Base-by-base conservation (phyloP, 2,113 vertebrate species). In the Neolamprologus hecqui region DNA sequence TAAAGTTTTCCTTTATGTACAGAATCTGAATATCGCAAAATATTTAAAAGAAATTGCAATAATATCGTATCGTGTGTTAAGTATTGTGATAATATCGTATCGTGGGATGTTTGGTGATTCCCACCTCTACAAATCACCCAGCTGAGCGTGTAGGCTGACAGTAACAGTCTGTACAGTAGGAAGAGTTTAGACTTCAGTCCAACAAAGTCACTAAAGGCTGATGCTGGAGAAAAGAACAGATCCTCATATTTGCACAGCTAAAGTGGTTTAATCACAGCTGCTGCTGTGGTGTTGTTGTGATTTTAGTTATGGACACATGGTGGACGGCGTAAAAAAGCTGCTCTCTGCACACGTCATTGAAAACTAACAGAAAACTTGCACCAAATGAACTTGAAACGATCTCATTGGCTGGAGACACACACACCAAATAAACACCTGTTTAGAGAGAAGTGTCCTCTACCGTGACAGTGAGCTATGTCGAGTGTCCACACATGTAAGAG, bases 311-410 rank as follows among this genome's bases (percentile, higher is more conserved):
- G 7, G 86, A 85, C 28, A 63, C 26, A 57, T 28, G 65, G 57
- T 68, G 82, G 68, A 88, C n/a, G 79, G 86, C 6, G 60, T 82
- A 19, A 81, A 86, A 92, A 60, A 65, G 26, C 82, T 21, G 83
- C 47, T 9, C 88, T 89, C 60, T n/a, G 60, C 31, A 65, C 89
- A 90, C 81, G 92, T 91, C 60, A 90, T 90, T 93, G 82, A 92
- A 63, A 92, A 83, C 68, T 6, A 81, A 90, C 86, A 94, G 31
- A 82, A 84, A 4, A 26, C 26, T 26, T 80, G 68, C 79, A 51
- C 88, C 86, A 81, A 47, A 45, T 42, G 57, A 87, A 77, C 26
- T 88, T 87, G 11, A 88, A 89, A 89, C 73, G 1, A 85, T 90
- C 73, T 89, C 86, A 87, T 85, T 89, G 91, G 81, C 35, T 58